These are phyloP conservation scores for Molossus alvarezi DNA, from an alignment of 2,797 vertebrate species.

Conservation along the genomic window DNA sequence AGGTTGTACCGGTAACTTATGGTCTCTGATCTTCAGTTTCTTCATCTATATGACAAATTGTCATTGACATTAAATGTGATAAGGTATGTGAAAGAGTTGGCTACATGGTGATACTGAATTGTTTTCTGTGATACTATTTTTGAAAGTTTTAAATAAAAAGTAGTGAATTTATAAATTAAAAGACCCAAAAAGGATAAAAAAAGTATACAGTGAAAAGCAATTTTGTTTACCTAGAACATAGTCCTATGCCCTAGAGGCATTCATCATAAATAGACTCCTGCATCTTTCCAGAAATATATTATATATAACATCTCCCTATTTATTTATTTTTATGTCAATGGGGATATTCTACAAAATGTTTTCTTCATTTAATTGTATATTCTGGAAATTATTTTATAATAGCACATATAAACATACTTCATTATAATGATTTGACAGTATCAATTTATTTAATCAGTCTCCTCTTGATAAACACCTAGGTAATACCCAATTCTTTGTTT, in stretches of 20 bases:
- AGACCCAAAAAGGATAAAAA: conserved; percentile 42
- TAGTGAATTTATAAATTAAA: conserved; percentile 32
- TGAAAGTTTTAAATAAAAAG: conserved; percentile 36
- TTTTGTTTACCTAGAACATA: not conserved
- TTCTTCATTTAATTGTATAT: not conserved
- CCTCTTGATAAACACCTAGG: not conserved
- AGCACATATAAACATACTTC: not conserved
- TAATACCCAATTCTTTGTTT: not conserved
- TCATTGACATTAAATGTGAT: conserved; percentile 1
- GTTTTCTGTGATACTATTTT: conserved; percentile 20
- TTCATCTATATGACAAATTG: not conserved
- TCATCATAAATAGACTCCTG: not conserved
- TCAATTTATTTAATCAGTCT: not conserved
- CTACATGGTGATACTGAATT: not conserved
- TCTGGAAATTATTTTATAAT: conserved; percentile 30
- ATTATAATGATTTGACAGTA: conserved; percentile 26
- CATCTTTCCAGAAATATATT: not conserved
- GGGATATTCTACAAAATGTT: not conserved
- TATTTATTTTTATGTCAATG: conserved; percentile 14
- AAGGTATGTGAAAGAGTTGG: not conserved
- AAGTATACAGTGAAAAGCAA: not conserved
- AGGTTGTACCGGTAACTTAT: not conserved
- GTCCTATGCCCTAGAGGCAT: not conserved
- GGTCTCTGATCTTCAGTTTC: conserved; percentile 3
- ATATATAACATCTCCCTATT: not conserved